Evolutionary conservation across 2,888 invertebrate genomes (phyloP).

Genomic region (Scaptomyza polygonia): DNA sequence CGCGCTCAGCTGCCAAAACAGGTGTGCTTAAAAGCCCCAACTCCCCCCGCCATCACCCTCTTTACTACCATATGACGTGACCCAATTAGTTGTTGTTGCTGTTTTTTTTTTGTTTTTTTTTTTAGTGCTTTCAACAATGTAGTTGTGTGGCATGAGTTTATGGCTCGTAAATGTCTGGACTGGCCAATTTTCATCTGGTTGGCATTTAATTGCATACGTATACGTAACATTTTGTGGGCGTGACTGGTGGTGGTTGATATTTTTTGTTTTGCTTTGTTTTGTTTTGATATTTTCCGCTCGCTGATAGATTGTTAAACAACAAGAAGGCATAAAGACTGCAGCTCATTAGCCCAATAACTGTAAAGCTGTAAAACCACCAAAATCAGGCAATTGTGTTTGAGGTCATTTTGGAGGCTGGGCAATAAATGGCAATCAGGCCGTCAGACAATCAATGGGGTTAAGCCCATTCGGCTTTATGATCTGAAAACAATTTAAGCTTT

Average conservation of each 20-base stretch:
- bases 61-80: constrained; percentile 41
- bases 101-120: constrained; percentile 23
- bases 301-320: constrained; percentile 21
- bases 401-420: constrained; percentile 29
- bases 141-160: constrained; percentile 58
- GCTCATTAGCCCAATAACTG: constrained; percentile 74
- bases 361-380: constrained; percentile 73
- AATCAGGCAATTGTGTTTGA: constrained; percentile 36
- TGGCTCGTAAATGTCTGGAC: constrained; percentile 73
- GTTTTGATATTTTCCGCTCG: constrained; percentile 13
- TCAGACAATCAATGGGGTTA: constrained; percentile 70
- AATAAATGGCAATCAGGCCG: constrained; percentile 73
- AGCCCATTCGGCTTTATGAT: constrained; percentile 74
- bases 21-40: constrained; percentile 48
- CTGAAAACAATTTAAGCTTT: constrained; percentile 79
- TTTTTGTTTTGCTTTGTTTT: too few relatives aligned
- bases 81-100: constrained; percentile 69
- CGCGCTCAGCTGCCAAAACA: constrained; percentile 67
- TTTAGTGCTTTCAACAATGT: constrained; percentile 62
- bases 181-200: constrained; percentile 57
- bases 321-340: background rate
- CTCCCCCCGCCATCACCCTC: constrained; percentile 6
- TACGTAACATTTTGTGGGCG: constrained; percentile 41
- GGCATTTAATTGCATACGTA: constrained; percentile 54
- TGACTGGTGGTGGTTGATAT: constrained; percentile 14